Base-by-base conservation (phyloP, 2,113 vertebrate species). In the Labeo rohita region DNA sequence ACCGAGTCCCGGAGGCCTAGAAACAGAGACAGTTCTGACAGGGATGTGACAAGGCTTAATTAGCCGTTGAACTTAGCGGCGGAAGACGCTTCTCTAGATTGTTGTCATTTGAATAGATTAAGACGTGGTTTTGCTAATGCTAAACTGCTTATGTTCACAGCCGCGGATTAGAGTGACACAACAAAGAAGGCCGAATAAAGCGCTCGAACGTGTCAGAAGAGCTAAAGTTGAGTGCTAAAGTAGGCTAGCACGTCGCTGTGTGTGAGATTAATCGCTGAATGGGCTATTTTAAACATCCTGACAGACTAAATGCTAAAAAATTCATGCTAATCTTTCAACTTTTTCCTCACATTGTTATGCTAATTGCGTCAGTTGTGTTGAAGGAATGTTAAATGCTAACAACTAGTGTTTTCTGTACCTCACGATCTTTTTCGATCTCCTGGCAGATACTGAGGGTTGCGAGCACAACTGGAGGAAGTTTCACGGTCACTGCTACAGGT, bases 401-500 rank as follows among this genome's bases (percentile, higher is more conserved):
- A 12, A 23, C 21, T 23, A 4, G 21, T 36, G 15, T 34, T 65
- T 47, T 13, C 23, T 54, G 3, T 43, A 39, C 10, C 18, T 72
- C 45, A 12, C 0, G 1, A n/a, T 66, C 59, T 87, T 1, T 78
- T 43, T 28, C n/a, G 36, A 39, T 63, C 56, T 88, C 47, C 61
- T 34, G n/a, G 0, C 93, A 99, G 98, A 99, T 91, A 95, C 98
- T 0, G 97, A 99, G 90, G 97, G 97, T 50, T 99, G 98, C 0
- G 98, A 98, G 74, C 97, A 95, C 0, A 95, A 95, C 88, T 99
- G 98, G 98, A 97, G 95, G 91, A 99, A 99, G 92, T 99, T 99
- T 93, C 98, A 98, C 34, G 98, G 97, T 12, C 97, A 98, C 91
- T 99, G 98, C 91, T 99, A 98, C 91, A 97, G 96, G 47, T 98